A percentile compares a stretch with the other conserved stretches of the same genome.
phyloP scores from a whole-genome alignment of 2,113 vertebrate genomes.

The Sander vitreus region DNA sequence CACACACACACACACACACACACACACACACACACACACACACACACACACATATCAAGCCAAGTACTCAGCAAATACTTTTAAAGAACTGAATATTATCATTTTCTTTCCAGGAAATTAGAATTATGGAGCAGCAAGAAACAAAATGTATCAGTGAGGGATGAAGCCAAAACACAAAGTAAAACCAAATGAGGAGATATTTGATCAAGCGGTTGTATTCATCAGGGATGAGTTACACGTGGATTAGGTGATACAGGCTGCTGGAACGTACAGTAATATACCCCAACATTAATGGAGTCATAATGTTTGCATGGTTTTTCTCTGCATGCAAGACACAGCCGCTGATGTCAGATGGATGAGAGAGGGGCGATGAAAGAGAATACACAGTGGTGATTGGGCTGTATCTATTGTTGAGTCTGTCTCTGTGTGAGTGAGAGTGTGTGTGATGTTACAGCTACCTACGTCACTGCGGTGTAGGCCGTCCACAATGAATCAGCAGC shows the following conservation, averaged over 20 bases:
- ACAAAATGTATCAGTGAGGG: conserved; percentile 38
- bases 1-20: not conserved
- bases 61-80: conserved; percentile 54
- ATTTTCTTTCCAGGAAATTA: conserved; percentile 50
- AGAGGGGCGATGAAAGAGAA: conserved; percentile 30
- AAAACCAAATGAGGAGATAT: conserved; percentile 56
- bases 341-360: conserved; percentile 39
- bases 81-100: conserved; percentile 45
- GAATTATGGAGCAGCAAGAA: conserved; percentile 36
- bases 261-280: conserved; percentile 17
- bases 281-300: conserved; percentile 20
- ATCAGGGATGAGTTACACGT: conserved; percentile 43
- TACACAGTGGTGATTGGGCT: not conserved
- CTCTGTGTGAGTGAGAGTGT: conserved; percentile 7
- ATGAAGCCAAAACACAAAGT: conserved; percentile 57
- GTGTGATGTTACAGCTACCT: conserved; percentile 10
- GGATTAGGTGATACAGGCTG: conserved; percentile 42
- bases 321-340: conserved; percentile 16
- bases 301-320: conserved; percentile 27
- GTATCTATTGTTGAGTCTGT: conserved; percentile 14
- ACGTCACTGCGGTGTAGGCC: conserved; percentile 36
- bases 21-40: not conserved
- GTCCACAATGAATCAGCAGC: conserved; percentile 50
- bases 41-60: conserved; percentile 14
- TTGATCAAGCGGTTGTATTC: conserved; percentile 53